A percentile compares a stretch with the other conserved stretches of the same genome.
Evolutionary conservation across 2,797 vertebrate genomes (phyloP).

Genomic region (Tangara arthus): DNA sequence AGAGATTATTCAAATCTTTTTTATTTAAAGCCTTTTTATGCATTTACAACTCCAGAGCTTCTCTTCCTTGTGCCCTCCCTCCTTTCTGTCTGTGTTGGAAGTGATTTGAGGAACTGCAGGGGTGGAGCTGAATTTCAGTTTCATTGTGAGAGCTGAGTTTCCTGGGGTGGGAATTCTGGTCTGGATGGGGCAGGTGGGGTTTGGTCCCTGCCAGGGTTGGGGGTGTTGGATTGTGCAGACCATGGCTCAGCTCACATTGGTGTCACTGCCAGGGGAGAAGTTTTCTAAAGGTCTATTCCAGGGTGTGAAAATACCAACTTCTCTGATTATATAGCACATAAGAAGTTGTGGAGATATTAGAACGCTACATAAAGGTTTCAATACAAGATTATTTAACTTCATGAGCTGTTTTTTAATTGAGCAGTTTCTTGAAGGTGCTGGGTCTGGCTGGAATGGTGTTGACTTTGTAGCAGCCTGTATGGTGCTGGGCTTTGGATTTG

Average conservation of each 20-base stretch:
- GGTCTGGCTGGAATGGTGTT: neutral
- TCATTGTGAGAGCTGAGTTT: neutral
- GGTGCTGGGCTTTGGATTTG: neutral
- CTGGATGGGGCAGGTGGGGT: neutral
- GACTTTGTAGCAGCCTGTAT: fast-evolving
- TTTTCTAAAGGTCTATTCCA: neutral
- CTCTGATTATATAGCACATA: neutral
- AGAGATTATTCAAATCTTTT: neutral
- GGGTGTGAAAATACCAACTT: neutral
- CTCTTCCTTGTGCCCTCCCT: neutral
- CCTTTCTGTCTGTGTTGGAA: neutral
- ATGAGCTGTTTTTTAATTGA: neutral
- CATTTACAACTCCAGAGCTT: neutral
- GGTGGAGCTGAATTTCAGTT: neutral
- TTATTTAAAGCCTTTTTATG: neutral
- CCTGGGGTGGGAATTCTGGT: neutral
- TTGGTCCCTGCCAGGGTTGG: neutral
- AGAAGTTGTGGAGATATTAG: neutral
- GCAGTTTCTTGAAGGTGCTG: neutral
- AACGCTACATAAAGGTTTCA: neutral
- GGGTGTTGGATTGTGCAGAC: neutral
- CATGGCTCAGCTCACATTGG: neutral
- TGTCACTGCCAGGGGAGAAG: neutral
- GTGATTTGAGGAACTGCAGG: neutral
- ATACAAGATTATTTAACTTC: neutral